A percentile compares a stretch with the other conserved stretches of the same genome.
Conservation (phyloP, 2,113 vertebrate species). For the Percina caprodes region DNA sequence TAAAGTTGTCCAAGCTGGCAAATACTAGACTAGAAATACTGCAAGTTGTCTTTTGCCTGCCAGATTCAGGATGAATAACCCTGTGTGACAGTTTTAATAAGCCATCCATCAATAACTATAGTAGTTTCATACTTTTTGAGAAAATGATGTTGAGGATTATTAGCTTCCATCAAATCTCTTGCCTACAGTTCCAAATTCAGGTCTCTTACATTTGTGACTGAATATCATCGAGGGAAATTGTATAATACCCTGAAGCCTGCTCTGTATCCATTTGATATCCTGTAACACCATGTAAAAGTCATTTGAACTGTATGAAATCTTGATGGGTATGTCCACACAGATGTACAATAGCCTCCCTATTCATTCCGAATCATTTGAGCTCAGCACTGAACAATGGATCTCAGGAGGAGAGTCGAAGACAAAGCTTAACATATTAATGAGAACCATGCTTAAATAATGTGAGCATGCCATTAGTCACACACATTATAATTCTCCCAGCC, state of each 20-base stretch:
- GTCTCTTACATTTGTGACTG: slow-evolving; percentile 27
- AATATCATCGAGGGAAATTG: slow-evolving; percentile 31
- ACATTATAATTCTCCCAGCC: slow-evolving; percentile 66
- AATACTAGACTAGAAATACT: slow-evolving; percentile 43
- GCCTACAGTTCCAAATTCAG: slow-evolving; percentile 23
- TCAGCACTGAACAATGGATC: slow-evolving; percentile 53
- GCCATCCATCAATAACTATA: slow-evolving; percentile 45
- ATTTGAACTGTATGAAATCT: slow-evolving; percentile 59
- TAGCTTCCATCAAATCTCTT: slow-evolving; percentile 48
- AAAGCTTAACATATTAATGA: slow-evolving; percentile 72
- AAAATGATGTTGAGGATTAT: slow-evolving; percentile 32
- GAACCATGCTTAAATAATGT: slow-evolving; percentile 61
- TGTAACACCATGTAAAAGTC: slow-evolving; percentile 52
- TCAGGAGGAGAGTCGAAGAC: slow-evolving; percentile 51
- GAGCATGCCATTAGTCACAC: slow-evolving; percentile 67
- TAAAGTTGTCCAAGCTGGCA: slow-evolving; percentile 56
- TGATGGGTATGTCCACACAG: slow-evolving; percentile 35
- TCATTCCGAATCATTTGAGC: slow-evolving; percentile 29
- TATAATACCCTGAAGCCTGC: slow-evolving; percentile 19
- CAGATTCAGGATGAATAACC: slow-evolving; percentile 27
- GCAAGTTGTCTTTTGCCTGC: slow-evolving; percentile 42
- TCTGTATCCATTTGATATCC: slow-evolving; percentile 41
- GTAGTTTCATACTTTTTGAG: slow-evolving; percentile 19
- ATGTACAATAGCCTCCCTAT: slow-evolving; percentile 33
- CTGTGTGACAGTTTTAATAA: slow-evolving; percentile 35